Conservation (phyloP, 1,140 invertebrate genomes). For the Drosophila repleta region DNA sequence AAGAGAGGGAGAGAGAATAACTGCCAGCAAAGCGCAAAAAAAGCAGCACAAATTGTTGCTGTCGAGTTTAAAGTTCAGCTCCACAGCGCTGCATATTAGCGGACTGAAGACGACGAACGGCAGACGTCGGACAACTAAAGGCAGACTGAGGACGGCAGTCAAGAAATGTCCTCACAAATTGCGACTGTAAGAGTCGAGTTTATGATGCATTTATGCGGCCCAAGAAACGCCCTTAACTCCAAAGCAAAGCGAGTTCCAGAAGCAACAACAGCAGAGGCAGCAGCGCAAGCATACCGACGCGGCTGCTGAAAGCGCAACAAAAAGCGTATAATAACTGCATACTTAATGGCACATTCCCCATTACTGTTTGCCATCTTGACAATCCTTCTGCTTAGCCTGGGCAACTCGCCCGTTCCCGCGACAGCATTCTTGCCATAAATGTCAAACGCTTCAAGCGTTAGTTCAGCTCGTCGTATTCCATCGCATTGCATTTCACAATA, state of each 20-base stretch:
- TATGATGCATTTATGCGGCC: constrained; percentile 78
- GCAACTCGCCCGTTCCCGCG: not conserved
- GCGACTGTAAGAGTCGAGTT: constrained; percentile 60
- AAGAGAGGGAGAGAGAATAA: constrained; percentile 13
- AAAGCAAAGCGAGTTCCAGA: constrained; percentile 34
- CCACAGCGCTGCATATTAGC: constrained; percentile 70
- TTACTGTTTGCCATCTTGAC: constrained; percentile 12
- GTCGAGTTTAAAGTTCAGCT: constrained; percentile 68
- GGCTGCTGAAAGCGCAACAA: constrained; percentile 75
- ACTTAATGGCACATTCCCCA: constrained; percentile 58
- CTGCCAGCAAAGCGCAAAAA: constrained; percentile 74
- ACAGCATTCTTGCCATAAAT: constrained; percentile 10
- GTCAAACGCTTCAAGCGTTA: not conserved
- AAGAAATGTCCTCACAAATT: constrained; percentile 67
- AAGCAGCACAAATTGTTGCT: constrained; percentile 72
- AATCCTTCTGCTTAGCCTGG: constrained; percentile 3
- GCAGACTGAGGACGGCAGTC: constrained; percentile 1
- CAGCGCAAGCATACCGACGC: constrained; percentile 66
- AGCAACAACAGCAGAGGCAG: constrained; percentile 7
- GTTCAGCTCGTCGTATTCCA: not conserved
- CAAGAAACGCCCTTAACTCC: constrained; percentile 57
- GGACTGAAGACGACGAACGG: constrained; percentile 41
- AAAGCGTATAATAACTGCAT: constrained; percentile 80
- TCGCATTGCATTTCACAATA: too few species aligned
- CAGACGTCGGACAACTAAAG: not conserved